Evolutionary conservation across 2,113 vertebrate genomes (phyloP).

Genomic region (Varanus salvator): DNA sequence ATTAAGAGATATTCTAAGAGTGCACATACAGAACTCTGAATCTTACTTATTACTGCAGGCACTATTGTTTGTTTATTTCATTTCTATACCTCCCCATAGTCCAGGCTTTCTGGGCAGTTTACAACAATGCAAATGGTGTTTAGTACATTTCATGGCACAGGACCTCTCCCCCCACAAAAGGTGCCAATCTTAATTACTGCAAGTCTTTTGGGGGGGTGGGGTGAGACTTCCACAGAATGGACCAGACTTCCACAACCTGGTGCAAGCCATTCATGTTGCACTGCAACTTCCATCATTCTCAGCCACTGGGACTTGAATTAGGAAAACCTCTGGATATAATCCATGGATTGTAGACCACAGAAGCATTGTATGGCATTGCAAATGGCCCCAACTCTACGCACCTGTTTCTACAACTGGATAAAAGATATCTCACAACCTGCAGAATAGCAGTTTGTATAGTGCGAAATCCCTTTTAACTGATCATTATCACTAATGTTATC

Average conservation of each 20-base stretch:
- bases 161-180: neutral
- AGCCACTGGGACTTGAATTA: too few species aligned
- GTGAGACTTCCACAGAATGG: too few species aligned
- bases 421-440: neutral
- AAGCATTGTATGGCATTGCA: neutral
- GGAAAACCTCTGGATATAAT: too few species aligned
- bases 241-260: too few species aligned
- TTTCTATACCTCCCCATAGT: too few species aligned
- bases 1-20: neutral
- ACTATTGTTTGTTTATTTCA: neutral
- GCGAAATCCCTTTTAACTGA: slow-evolving; percentile 25
- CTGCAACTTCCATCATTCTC: too few species aligned
- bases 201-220: too few species aligned
- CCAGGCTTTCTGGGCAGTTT: too few species aligned
- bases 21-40: neutral
- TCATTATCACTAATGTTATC: slow-evolving; percentile 56
- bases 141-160: neutral
- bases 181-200: neutral
- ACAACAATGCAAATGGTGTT: neutral
- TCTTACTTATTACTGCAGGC: slow-evolving; percentile 31
- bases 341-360: neutral
- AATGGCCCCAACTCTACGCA: neutral
- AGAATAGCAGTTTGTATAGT: slow-evolving; percentile 20
- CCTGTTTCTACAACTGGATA: neutral
- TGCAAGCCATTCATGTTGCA: too few species aligned